Conservation (phyloP, 1,140 invertebrate genomes). For the Drosophila burlai region DNA sequence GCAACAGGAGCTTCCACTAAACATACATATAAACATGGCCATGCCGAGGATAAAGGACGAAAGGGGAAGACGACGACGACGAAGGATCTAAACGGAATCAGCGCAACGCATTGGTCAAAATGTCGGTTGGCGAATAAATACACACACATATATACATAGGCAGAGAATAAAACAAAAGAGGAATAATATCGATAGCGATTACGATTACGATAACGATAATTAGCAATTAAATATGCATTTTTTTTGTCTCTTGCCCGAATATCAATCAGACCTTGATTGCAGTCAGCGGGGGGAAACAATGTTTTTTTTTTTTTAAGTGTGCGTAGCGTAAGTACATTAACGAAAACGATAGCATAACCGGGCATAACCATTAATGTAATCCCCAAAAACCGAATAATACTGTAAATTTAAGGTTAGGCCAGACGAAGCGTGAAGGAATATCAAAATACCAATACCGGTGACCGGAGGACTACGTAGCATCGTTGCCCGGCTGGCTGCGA, state of each 20-base stretch:
- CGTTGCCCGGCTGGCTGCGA: neutral
- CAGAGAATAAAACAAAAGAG: conserved; percentile 10
- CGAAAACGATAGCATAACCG: conserved; percentile 38
- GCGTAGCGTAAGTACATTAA: conserved; percentile 50
- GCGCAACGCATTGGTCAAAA: conserved; percentile 14
- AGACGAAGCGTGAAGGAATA: conserved; percentile 5
- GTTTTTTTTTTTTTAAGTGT: conserved; percentile 32
- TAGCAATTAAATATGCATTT: conserved; percentile 65
- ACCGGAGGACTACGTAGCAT: neutral
- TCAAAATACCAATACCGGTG: conserved; percentile 32
- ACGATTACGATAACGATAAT: conserved; percentile 46
- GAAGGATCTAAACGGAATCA: conserved; percentile 10
- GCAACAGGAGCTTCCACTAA: conserved; percentile 85
- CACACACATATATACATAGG: conserved; percentile 27
- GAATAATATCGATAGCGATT: conserved; percentile 40
- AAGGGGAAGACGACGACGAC: conserved; percentile 1
- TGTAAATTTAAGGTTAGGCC: conserved; percentile 36
- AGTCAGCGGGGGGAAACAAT: conserved; percentile 6
- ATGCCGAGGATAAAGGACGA: conserved; percentile 5
- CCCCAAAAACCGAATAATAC: conserved; percentile 11
- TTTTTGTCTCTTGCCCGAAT: conserved; percentile 35
- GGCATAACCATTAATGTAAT: conserved; percentile 36
- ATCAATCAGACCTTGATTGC: conserved; percentile 48
- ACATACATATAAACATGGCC: conserved; percentile 59
- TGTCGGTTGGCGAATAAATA: conserved; percentile 19